Evolutionary conservation across 2,888 invertebrate species (phyloP), one percentile per base, ranked within the genome.

Genomic region (Watsonalla binaria): DNA sequence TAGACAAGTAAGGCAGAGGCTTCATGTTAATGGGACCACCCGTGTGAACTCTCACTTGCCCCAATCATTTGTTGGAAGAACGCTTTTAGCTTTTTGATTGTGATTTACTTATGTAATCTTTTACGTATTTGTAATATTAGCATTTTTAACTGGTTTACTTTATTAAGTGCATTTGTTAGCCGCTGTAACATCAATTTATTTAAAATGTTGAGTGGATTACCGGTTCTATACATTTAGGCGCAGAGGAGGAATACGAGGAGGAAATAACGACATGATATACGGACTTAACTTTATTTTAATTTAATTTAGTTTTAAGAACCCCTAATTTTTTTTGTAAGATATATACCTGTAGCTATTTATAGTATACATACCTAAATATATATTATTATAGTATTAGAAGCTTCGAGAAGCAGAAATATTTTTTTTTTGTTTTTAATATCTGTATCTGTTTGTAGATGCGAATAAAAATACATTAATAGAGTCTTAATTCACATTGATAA

Each of bases 21-120:
- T 70, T 70, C 72, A 64, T 65, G 65, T 66, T 82, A 82, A 81
- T 80, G 68, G 82, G 87, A 84, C 88, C 87, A 87, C 87, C 85
- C 85, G 74, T 70, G 77, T 75, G 76, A 79, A 74, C 61, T 59
- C 51, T 55, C 51, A 53, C 60, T 66, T 62, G 47, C 62, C 56
- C 59, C 59, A 59, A 61, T 64, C 65, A 67, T 66, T 65, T 65
- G 65, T 62, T 54, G 64, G 49, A 49, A 14, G 15, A 39, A 37
- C 14, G 35, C 9, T 34, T 34, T 13, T 35, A 48, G 37, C 14
- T 49, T 49, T 35, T 48, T 49, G 35, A 39, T 49, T 49, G 49
- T 49, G 49, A 49, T 49, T 49, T 49, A 39, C 49, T 49, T 42
- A 8, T 42, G 42, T 42, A 42, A 42, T 42, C 42, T 42, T 42